phyloP scores from a whole-genome alignment of 2,113 vertebrate species.

The Casuarius casuarius region DNA sequence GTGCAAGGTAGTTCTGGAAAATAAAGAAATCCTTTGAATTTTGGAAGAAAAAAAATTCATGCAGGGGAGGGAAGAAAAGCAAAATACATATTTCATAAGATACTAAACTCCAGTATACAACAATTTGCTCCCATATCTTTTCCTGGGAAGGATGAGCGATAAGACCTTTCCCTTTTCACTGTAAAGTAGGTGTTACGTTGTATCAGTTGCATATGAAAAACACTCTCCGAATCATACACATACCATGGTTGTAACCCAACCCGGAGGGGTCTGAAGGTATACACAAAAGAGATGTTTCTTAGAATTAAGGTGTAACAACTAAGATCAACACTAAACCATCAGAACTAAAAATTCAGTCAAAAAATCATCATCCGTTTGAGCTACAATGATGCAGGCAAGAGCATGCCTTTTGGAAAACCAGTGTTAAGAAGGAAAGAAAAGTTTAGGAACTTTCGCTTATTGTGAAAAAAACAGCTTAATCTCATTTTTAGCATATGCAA shows the following conservation, averaged over 20 bases:
- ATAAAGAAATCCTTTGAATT: rapidly evolving
- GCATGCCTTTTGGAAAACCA: not conserved
- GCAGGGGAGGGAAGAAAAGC: rapidly evolving
- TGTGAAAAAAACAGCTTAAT: not conserved
- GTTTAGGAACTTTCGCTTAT: not conserved
- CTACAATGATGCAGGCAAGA: not conserved
- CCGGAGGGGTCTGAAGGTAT: not conserved
- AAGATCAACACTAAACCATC: not conserved
- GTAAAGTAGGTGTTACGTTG: rapidly evolving
- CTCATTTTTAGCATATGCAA: not conserved
- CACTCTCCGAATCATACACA: too few relatives aligned
- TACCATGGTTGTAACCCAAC: not conserved
- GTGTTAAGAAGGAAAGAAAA: not conserved
- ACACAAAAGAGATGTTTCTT: rapidly evolving
- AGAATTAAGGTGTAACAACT: not conserved
- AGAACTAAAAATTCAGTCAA: rapidly evolving
- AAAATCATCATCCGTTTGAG: not conserved
- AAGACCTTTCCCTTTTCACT: rapidly evolving
- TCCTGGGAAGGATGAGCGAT: not conserved
- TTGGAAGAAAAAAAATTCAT: not conserved
- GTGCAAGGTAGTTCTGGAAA: not conserved
- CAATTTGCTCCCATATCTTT: not conserved
- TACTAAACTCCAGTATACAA: too few relatives aligned
- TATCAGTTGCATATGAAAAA: not conserved
- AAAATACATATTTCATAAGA: not conserved